Percentiles rank a stretch among this genome's conserved stretches.
Conservation (phyloP, 1,140 invertebrate species). For the Drosophila tropicalis region DNA sequence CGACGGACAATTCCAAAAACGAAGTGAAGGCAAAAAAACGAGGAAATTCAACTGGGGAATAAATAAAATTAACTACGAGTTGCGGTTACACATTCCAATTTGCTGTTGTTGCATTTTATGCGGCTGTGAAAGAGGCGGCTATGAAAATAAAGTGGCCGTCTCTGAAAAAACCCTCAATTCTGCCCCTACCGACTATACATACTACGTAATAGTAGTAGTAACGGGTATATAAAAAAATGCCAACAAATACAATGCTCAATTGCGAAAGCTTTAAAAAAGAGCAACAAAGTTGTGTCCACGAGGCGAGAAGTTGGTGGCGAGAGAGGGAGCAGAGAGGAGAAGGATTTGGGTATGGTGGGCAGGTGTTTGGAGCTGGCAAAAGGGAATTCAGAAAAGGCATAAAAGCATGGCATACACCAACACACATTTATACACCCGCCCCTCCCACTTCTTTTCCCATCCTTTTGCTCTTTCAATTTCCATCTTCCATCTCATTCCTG, state of each 20-base stretch:
- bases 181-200: background rate
- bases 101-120: constrained; percentile 80
- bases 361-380: background rate
- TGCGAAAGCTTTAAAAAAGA: constrained; percentile 76
- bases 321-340: background rate
- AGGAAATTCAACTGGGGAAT: constrained; percentile 45
- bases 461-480: constrained; percentile 12
- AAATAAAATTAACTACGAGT: constrained; percentile 80
- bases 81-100: constrained; percentile 80
- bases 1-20: constrained; percentile 33
- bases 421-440: background rate
- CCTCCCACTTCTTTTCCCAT: background rate
- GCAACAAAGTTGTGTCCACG: constrained; percentile 69
- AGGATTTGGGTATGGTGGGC: background rate
- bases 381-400: constrained; percentile 53
- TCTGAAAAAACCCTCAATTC: constrained; percentile 49
- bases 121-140: constrained; percentile 78
- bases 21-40: constrained; percentile 8
- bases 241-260: constrained; percentile 77
- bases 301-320: background rate
- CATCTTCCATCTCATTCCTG: background rate
- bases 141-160: constrained; percentile 76
- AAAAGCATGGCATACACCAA: constrained; percentile 36
- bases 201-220: background rate
- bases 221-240: constrained; percentile 51